phyloP scores from a whole-genome alignment of 2,797 vertebrate genomes.

The Myioborus miniatus region DNA sequence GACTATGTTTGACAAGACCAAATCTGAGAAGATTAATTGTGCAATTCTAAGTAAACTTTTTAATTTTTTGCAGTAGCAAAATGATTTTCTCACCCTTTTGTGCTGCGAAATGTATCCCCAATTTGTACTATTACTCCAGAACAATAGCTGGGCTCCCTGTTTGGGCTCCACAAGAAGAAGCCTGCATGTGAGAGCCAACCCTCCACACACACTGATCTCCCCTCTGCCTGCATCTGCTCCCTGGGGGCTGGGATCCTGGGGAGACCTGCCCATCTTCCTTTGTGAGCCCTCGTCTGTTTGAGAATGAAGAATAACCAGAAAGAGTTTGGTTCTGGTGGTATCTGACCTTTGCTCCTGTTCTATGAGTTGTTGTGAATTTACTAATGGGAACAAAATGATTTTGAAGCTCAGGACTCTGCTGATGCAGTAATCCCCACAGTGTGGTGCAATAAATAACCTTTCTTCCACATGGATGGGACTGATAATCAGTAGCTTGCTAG shows the following conservation, averaged over 20 bases:
- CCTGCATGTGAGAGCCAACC: neutral
- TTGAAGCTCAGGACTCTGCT: neutral
- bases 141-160: neutral
- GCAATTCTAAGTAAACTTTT: neutral
- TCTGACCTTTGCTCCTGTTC: neutral
- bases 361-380: neutral
- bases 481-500: neutral
- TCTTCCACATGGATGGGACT: neutral
- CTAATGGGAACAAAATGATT: neutral
- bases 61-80: neutral
- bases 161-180: neutral
- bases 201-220: accelerated
- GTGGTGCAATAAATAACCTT: conserved; percentile 25
- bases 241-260: neutral
- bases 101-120: neutral
- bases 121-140: neutral
- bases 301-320: neutral
- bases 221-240: accelerated
- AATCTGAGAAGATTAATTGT: neutral
- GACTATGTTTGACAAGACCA: neutral
- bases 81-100: neutral
- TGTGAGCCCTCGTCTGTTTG: neutral
- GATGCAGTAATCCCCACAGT: neutral
- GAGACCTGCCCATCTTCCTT: neutral
- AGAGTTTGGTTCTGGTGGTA: neutral